Evolutionary conservation across 2,113 vertebrate species (phyloP).

Genomic region (Hippotragus niger): DNA sequence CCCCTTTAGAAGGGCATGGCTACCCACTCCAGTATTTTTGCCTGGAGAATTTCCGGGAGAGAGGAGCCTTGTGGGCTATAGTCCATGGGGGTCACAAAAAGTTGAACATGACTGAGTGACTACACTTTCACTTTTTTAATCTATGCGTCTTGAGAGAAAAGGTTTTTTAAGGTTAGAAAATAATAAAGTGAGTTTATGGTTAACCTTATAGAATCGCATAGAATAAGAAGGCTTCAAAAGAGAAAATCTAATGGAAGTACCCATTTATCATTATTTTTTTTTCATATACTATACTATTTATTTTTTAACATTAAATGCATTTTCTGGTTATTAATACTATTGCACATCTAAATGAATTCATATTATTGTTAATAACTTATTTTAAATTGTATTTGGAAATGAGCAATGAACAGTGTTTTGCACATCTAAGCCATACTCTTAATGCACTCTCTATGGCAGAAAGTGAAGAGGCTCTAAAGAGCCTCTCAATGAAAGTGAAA

Average conservation of each 20-base stretch:
- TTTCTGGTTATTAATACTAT: not conserved
- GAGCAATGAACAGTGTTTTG: not conserved
- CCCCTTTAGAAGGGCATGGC: not conserved
- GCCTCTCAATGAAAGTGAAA: not conserved
- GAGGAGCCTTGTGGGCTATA: not conserved
- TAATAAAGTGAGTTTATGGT: not conserved
- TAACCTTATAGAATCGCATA: not conserved
- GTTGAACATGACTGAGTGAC: not conserved
- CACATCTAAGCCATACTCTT: not conserved
- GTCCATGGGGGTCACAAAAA: not conserved
- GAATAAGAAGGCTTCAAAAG: not conserved
- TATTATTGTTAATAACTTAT: not conserved
- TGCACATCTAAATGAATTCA: not conserved
- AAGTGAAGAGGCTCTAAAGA: not conserved
- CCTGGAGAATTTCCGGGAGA: not conserved
- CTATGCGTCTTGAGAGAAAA: not conserved
- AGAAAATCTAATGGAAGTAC: not conserved
- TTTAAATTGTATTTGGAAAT: conserved; percentile 7
- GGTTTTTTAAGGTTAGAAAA: not conserved
- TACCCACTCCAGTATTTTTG: not conserved
- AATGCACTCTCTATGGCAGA: not conserved
- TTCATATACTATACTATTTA: not conserved
- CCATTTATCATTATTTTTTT: not conserved
- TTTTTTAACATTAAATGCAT: not conserved
- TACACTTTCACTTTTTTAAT: not conserved